These are phyloP conservation scores for Tamandua tetradactyla DNA, from an alignment of 2,797 vertebrate species.

Conservation along the genomic window DNA sequence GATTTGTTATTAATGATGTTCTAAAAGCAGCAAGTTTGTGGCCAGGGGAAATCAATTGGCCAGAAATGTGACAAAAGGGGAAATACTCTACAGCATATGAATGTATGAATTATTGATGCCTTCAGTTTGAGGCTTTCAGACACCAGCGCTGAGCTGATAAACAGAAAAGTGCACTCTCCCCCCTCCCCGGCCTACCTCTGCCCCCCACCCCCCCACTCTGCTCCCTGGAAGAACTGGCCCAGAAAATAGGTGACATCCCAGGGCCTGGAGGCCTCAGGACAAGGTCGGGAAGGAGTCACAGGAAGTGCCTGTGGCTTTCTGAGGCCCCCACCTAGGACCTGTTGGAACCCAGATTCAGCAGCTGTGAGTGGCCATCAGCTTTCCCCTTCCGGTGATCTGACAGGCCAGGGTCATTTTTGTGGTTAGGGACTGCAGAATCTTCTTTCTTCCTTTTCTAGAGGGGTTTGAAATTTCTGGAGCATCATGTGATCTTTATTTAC, in stretches of 20 bases:
- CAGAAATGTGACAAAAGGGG: constrained; percentile 77
- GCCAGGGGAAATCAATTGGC: constrained; percentile 75
- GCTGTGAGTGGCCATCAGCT: not conserved
- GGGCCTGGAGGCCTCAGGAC: not conserved
- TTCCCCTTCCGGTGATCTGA: not conserved
- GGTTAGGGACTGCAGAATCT: not conserved
- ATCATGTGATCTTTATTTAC: constrained; percentile 11
- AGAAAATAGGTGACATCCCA: not conserved
- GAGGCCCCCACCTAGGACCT: not conserved
- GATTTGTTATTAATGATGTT: constrained; percentile 73
- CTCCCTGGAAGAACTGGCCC: not conserved
- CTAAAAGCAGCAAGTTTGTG: constrained; percentile 73
- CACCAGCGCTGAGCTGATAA: not conserved
- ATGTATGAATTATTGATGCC: constrained; percentile 55
- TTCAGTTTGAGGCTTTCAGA: constrained; percentile 20
- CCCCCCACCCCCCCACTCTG: not conserved
- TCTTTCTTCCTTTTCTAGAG: not conserved
- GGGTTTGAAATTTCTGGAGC: not conserved
- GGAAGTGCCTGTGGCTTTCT: not conserved
- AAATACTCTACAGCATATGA: constrained; percentile 70
- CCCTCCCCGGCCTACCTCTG: too few species aligned
- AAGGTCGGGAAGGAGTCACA: not conserved
- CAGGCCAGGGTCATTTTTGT: not conserved
- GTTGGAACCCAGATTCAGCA: not conserved
- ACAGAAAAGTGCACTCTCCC: not conserved